Percentiles rank a stretch among this genome's conserved stretches.
phyloP scores from a whole-genome alignment of 2,113 vertebrate genomes.

The Chaenogobius annularis region DNA sequence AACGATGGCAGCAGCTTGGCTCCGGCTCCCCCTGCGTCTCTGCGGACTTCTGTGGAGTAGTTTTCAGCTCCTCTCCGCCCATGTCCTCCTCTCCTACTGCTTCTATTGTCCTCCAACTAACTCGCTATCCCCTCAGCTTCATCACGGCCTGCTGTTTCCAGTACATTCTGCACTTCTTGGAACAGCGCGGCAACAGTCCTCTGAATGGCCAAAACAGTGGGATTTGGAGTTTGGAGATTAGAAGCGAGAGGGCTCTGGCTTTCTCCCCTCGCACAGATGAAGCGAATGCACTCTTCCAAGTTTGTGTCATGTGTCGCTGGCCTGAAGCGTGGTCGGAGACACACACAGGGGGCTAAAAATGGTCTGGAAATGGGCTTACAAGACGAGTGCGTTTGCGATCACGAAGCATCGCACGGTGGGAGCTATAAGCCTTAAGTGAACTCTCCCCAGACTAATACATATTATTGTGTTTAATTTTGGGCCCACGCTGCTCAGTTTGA shows the following conservation, averaged over 20 bases:
- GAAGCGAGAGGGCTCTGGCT: conserved; percentile 22
- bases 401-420: conserved; percentile 6
- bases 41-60: conserved; percentile 9
- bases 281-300: conserved; percentile 25
- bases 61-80: conserved; percentile 24
- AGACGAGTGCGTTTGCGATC: conserved; percentile 7
- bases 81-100: conserved; percentile 11
- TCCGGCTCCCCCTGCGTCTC: conserved; percentile 33
- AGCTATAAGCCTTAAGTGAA: conserved; percentile 25
- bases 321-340: not conserved
- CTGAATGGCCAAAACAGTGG: conserved; percentile 16
- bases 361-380: conserved; percentile 22
- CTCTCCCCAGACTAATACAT: conserved; percentile 25
- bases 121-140: conserved; percentile 24
- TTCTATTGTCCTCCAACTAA: conserved; percentile 20
- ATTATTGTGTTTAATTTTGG: conserved; percentile 39
- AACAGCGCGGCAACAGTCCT: conserved; percentile 15
- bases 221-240: conserved; percentile 29
- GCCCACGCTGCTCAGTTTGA: conserved; percentile 11
- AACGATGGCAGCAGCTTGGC: conserved; percentile 28
- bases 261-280: conserved; percentile 9
- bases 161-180: conserved; percentile 20
- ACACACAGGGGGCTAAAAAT: not conserved
- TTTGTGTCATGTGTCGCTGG: conserved; percentile 11
- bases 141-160: conserved; percentile 19